Evolutionary conservation across 2,888 invertebrate species (phyloP), one percentile per base, ranked within the genome.

Genomic region (Rapana venosa): DNA sequence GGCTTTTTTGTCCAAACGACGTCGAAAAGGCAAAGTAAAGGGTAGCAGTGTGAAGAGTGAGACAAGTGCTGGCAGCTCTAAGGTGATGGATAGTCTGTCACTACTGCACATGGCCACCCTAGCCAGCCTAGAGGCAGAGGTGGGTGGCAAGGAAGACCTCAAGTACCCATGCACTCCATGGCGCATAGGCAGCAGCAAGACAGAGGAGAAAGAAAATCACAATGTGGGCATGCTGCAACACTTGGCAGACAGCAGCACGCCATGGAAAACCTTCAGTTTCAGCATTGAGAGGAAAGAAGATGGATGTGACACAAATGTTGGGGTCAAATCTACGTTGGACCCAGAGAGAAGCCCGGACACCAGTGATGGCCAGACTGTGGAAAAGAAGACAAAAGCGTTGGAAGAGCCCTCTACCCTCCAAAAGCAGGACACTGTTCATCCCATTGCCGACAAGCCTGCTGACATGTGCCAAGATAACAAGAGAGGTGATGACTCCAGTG

Each of bases 71-170:
- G 74, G 47, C 13, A 74, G 66, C n/a, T 35, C 32, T 47, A 94
- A 95, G 90, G 90, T 94, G 36, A 93, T 95, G 92, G 93, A 92
- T 84, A 94, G 94, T 89, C 90, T 95, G 77, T 94, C 94, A 47
- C 90, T 94, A 20, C 92, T 95, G 8, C 95, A 95, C 93, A 93
- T 95, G 93, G 95, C 95, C 1, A 95, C 95, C 13, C 88, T 95
- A 79, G 95, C 94, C 84, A 94, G 94, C 87, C 92, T 95, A 17
- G 94, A 93, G 30, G 93, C 92, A 26, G 66, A 85, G 20, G 92
- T 89, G 17, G 47, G n/a, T 58, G 35, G 35, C 86, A 30, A 58
- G 15, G 58, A 20, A 1, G 47, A 56, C 84, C 30, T 11, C 22
- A 35, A 81, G 17, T 56, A 58, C 26, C 58, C 47, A 1, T 85